These are phyloP conservation scores for Oopsacas minuta DNA, from an alignment of 37 sponge, comb jelly and placozoan genomes.

Conservation along the genomic window DNA sequence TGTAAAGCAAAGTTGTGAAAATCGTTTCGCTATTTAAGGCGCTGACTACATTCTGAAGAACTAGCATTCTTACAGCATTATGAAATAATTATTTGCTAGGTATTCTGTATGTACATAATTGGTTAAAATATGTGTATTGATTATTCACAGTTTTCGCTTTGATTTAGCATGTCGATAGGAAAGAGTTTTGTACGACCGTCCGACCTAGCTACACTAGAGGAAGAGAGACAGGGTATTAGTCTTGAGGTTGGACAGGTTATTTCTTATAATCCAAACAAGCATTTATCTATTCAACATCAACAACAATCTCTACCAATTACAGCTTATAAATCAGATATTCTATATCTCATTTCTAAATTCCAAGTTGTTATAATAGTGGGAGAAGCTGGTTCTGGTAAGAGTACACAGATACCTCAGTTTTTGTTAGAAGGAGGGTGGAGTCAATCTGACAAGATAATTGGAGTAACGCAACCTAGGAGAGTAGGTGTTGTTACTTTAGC, in stretches of 20 bases:
- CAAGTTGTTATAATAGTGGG: slow-evolving; percentile 69
- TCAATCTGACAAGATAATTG: slow-evolving; percentile 41
- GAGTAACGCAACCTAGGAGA: slow-evolving; percentile 80
- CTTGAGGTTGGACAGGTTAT: slow-evolving; percentile 52
- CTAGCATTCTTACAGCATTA: no score
- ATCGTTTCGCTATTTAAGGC: not conserved
- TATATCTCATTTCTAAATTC: slow-evolving; percentile 64
- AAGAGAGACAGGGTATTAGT: not conserved
- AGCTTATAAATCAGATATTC: slow-evolving; percentile 32
- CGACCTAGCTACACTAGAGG: not conserved
- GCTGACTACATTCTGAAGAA: no score
- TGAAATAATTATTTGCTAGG: no score
- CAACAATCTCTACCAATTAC: slow-evolving; percentile 72
- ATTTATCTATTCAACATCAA: slow-evolving; percentile 65
- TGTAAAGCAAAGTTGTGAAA: not conserved
- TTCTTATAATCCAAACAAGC: slow-evolving; percentile 54
- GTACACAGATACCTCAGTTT: slow-evolving; percentile 80
- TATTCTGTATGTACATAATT: no score
- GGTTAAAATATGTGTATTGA: not conserved
- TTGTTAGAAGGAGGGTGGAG: slow-evolving; percentile 82
- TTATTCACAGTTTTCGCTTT: not conserved
- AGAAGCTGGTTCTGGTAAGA: slow-evolving; percentile 87
- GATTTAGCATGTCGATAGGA: not conserved
- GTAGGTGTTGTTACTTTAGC: slow-evolving; percentile 71
- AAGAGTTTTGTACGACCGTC: not conserved